phyloP scores from a whole-genome alignment of 1,140 invertebrate species.

The Euschistus heros region DNA sequence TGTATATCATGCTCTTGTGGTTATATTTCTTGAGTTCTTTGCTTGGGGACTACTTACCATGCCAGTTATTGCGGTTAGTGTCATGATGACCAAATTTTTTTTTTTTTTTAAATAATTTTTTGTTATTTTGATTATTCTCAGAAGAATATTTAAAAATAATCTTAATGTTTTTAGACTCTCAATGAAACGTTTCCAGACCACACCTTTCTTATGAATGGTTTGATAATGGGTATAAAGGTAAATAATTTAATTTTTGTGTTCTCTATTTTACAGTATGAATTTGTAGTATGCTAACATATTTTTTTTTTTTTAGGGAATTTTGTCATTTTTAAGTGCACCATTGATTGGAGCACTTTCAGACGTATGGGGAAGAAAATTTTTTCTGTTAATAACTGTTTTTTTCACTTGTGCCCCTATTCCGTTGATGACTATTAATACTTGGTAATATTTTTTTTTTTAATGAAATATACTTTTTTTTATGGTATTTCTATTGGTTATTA shows the following conservation, averaged over 20 bases:
- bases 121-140: neutral
- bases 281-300: slow-evolving; percentile 16
- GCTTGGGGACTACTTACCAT: slow-evolving; percentile 97
- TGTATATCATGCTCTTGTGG: slow-evolving; percentile 94
- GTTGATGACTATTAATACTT: slow-evolving; percentile 96
- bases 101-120: neutral
- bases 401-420: slow-evolving; percentile 99
- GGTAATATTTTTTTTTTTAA: slow-evolving; percentile 42
- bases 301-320: slow-evolving; percentile 61
- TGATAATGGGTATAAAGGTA: slow-evolving; percentile 94
- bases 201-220: slow-evolving; percentile 98
- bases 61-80: slow-evolving; percentile 87
- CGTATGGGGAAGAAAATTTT: slow-evolving; percentile 96
- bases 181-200: slow-evolving; percentile 97
- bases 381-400: slow-evolving; percentile 95
- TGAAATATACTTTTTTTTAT: neutral
- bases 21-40: slow-evolving; percentile 99
- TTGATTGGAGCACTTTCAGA: slow-evolving; percentile 94
- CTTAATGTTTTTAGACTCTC: slow-evolving; percentile 51
- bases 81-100: neutral
- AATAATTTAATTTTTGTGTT: neutral
- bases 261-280: neutral
- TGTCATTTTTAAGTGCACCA: slow-evolving; percentile 94
- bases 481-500: neutral
- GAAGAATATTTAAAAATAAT: neutral